Evolutionary conservation across 2,797 vertebrate genomes (phyloP).

Genomic region (Nannoperca obscura): DNA sequence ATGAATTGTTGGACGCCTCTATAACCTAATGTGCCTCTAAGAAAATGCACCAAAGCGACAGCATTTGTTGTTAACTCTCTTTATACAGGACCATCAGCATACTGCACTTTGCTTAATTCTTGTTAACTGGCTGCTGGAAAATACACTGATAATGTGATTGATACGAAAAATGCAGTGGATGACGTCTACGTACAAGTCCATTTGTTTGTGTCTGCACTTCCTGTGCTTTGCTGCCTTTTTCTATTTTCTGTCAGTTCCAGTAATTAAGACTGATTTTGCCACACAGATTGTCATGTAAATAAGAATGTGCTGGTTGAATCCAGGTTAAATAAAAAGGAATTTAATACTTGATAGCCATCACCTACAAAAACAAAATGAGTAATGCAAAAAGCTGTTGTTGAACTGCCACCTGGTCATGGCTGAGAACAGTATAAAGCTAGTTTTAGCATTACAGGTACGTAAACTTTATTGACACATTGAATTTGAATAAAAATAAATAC

Average conservation of each 20-base stretch:
- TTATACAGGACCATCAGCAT: not conserved
- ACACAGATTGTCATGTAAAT: slow-evolving; percentile 2
- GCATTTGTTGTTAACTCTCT: not conserved
- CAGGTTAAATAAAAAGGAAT: slow-evolving; percentile 37
- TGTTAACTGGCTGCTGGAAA: not conserved
- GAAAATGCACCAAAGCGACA: slow-evolving; percentile 23
- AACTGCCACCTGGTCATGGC: not conserved
- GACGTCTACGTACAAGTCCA: not conserved
- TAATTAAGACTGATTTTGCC: slow-evolving; percentile 2
- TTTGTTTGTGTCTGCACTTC: not conserved
- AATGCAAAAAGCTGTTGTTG: slow-evolving; percentile 7
- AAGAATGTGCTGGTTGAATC: slow-evolving; percentile 12
- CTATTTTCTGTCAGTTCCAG: not conserved
- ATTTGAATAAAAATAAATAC: not conserved
- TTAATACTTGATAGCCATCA: not conserved
- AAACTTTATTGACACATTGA: not conserved
- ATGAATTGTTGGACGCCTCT: slow-evolving; percentile 32
- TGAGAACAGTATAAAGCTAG: not conserved
- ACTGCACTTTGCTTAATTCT: not conserved
- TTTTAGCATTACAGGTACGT: not conserved
- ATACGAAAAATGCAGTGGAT: not conserved
- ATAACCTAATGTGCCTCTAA: slow-evolving; percentile 2
- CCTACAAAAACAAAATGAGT: slow-evolving; percentile 1
- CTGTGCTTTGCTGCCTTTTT: not conserved
- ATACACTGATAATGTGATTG: not conserved